These are phyloP conservation scores for Gastrophryne carolinensis DNA, from an alignment of 2,797 vertebrate species.

Conservation along the genomic window DNA sequence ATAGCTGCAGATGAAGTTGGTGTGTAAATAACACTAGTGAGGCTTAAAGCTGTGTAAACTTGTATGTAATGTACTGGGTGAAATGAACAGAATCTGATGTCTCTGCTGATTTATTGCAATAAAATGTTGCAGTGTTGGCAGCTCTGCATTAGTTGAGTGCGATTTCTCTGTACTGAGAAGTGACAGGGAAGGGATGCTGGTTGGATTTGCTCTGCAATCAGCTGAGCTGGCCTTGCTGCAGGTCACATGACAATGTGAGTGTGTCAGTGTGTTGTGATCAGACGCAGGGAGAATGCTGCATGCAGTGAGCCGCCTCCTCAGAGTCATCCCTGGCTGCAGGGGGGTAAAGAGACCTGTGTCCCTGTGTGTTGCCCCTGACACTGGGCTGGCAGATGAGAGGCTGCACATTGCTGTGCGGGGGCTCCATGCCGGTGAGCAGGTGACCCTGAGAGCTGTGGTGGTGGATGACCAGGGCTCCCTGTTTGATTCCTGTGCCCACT, in stretches of 20 bases:
- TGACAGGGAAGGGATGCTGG: not conserved
- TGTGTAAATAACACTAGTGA: no score
- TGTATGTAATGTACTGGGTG: no score
- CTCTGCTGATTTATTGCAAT: no score
- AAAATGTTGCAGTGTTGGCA: no score
- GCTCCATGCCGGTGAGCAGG: conserved; percentile 51
- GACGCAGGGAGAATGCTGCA: not conserved
- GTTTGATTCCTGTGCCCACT: conserved; percentile 63
- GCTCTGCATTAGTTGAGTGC: no score
- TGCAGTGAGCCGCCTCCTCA: not conserved
- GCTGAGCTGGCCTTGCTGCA: not conserved
- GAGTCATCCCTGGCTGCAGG: no score
- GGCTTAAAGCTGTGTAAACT: no score
- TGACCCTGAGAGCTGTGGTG: conserved; percentile 57
- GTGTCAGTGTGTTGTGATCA: not conserved
- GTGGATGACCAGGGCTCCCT: conserved; percentile 48
- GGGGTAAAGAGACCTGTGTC: not conserved
- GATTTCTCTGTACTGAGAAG: no score
- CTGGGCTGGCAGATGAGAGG: conserved; percentile 55
- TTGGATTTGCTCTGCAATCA: not conserved
- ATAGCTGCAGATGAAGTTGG: no score
- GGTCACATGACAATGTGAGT: not conserved
- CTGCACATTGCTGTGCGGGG: conserved; percentile 56
- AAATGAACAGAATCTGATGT: no score
- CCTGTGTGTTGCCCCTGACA: conserved; percentile 49